Percentiles rank a stretch among this genome's conserved stretches.
phyloP scores from a whole-genome alignment of 2,113 vertebrate species.

The Oncorhynchus mykiss region DNA sequence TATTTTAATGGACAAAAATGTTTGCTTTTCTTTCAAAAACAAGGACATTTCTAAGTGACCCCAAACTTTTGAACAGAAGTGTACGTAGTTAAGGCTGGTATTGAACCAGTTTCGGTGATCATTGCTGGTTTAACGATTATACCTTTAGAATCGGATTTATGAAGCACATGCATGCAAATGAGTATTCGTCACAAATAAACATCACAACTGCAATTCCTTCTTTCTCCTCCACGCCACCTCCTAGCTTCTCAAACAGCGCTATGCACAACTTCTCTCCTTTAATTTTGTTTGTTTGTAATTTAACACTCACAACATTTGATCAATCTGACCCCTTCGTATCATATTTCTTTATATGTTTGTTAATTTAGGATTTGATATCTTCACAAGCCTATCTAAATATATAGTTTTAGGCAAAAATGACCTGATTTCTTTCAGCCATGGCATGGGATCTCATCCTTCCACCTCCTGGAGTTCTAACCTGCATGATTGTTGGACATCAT shows the following conservation, averaged over 20 bases:
- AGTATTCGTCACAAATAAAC: too few species aligned
- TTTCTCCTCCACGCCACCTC: background rate
- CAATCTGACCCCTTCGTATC: background rate
- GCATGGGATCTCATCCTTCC: background rate
- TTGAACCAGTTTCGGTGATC: too few species aligned
- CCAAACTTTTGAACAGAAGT: too few species aligned
- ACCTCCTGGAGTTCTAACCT: background rate
- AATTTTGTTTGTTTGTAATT: background rate
- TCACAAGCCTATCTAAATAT: background rate
- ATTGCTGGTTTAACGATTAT: too few species aligned
- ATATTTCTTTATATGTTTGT: background rate
- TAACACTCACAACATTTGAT: background rate
- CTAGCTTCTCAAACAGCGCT: background rate
- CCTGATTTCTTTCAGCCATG: background rate
- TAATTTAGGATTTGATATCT: background rate
- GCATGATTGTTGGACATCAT: constrained; percentile 19
- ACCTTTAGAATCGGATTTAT: too few species aligned
- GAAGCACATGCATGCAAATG: too few species aligned
- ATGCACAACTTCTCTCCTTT: background rate
- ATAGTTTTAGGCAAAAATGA: background rate
- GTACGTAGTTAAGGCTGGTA: too few species aligned
- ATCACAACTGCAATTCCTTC: too few species aligned
- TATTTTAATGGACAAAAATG: too few species aligned
- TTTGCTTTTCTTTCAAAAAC: too few species aligned
- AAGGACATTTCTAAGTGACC: too few species aligned